Evolutionary conservation across 2,888 invertebrate species (phyloP), one percentile per base, ranked within the genome.

Genomic region (Caenorhabditis sp.): DNA sequence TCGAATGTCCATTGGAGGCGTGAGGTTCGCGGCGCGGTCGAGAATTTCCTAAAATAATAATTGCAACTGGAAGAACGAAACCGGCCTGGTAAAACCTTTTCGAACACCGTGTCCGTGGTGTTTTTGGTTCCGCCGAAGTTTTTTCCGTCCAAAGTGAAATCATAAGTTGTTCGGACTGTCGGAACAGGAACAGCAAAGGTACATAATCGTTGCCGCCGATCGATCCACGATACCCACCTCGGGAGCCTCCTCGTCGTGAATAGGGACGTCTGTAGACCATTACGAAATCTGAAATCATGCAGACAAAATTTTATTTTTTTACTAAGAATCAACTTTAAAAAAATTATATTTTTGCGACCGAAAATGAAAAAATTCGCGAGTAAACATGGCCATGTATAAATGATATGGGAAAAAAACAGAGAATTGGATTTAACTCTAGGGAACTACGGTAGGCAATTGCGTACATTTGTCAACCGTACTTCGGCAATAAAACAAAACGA

Each of bases 371-470:
- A 52, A 30, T 27, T n/a, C 30, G 45, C 46, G 26, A n/a, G 1
- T 8, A 22, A 8, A 35, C 24, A 30, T 43, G 13, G 15, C 6
- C 6, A 41, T 30, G 27, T 20, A 22, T 30, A 17, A n/a, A 50
- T 58, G n/a, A n/a, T n/a, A n/a, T n/a, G n/a, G n/a, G n/a, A n/a
- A n/a, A n/a, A n/a, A n/a, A n/a, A n/a, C n/a, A n/a, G n/a, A n/a
- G n/a, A n/a, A n/a, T n/a, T n/a, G n/a, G n/a, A n/a, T n/a, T n/a
- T n/a, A n/a, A n/a, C 27, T 37, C 13, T 39, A n/a, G 1, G 0
- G 7, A 13, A 20, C n/a, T 59, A 58, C 68, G 59, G 58, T 59
- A 5, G 2, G 35, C 68, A 58, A 68, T 68, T 68, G 68, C 68
- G 59, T n/a, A 68, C 58, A 20, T 58, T 52, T 59, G 59, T 59